Conservation (phyloP, 1,140 invertebrate species). For the Nixonia krombeini region DNA sequence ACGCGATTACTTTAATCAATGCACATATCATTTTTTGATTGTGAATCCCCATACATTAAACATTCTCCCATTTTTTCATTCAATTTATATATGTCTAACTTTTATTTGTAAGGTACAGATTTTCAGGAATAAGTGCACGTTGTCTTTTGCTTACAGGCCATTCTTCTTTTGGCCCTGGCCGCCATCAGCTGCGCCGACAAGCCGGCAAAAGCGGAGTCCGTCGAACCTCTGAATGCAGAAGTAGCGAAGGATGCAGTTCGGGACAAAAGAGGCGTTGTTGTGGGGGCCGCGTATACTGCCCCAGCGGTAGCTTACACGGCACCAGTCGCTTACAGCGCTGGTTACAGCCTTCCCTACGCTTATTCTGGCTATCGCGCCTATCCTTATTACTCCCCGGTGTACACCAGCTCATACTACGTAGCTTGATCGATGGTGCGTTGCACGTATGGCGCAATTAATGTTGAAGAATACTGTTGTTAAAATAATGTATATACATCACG, state of each 20-base stretch:
- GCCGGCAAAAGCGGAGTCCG: constrained; percentile 29
- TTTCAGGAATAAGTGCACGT: too few relatives aligned
- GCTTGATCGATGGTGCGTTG: constrained; percentile 18
- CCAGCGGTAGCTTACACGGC: constrained; percentile 41
- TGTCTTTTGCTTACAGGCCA: too few relatives aligned
- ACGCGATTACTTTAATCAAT: too few relatives aligned
- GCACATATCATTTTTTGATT: too few relatives aligned
- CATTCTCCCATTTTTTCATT: too few relatives aligned
- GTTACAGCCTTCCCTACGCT: constrained; percentile 46
- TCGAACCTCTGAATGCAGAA: constrained; percentile 23
- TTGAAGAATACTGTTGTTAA: constrained; percentile 6
- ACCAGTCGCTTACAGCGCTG: constrained; percentile 40
- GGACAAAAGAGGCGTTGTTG: constrained; percentile 54
- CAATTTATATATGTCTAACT: too few relatives aligned
- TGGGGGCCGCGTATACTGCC: constrained; percentile 42
- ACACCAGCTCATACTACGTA: constrained; percentile 42
- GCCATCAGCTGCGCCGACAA: constrained; percentile 51
- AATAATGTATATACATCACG: constrained; percentile 15
- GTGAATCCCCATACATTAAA: too few relatives aligned
- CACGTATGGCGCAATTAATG: constrained; percentile 4
- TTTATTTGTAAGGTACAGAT: too few relatives aligned
- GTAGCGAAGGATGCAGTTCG: constrained; percentile 42
- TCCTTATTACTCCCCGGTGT: constrained; percentile 48
- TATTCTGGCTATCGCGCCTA: constrained; percentile 52
- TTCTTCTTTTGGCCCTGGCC: constrained; percentile 55